Base-by-base conservation (phyloP, 2,797 vertebrate genomes). In the Pipistrellus nathusii region DNA sequence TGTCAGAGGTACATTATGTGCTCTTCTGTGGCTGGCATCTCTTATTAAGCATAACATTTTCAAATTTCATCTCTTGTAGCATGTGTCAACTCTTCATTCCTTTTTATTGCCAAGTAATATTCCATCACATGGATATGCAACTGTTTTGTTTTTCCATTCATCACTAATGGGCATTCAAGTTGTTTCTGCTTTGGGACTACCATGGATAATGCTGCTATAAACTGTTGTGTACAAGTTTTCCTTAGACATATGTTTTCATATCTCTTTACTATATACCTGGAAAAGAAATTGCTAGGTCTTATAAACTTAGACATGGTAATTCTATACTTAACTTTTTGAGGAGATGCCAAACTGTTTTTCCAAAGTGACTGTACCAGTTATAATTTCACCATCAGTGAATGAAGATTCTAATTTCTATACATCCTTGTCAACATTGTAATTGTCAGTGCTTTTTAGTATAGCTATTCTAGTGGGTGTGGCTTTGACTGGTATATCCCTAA, bases 321-420 rank as follows among this genome's bases (percentile, higher is more conserved):
- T 68, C 66, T 80, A 7, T 59, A 3, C n/a, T 87, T 75, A 95
- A 53, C 32, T 51, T 76, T 80, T 81, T 71, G 76, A 93, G n/a
- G 23, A 95, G 38, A 48, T 94, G 7, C 23, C 51, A 64, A 69
- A 51, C 82, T 93, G 7, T 90, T 82, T 96, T 96, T 90, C 59
- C 62, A 83, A 85, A 88, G 30, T 32, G 8, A 2, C 13, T 59
- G 4, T 3, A 53, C 8, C 69, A 35, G 23, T 80, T 68, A 71
- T n/a, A 32, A 82, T 76, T 32, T 46, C 2, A 64, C 5, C 25
- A n/a, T 20, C 44, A 83, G 32, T 90, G 76, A 68, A 59, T 35
- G 21, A 81, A 30, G 6, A 18, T 92, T 81, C 48, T 59, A 46
- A 69, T 53, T 84, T 25, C 12, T 55, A 2, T 4, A 30, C 25